A percentile compares a stretch with the other conserved stretches of the same genome.
These are phyloP conservation scores for Diaprepes abbreviatus DNA, from an alignment of 2,888 invertebrate species.

Conservation along the genomic window DNA sequence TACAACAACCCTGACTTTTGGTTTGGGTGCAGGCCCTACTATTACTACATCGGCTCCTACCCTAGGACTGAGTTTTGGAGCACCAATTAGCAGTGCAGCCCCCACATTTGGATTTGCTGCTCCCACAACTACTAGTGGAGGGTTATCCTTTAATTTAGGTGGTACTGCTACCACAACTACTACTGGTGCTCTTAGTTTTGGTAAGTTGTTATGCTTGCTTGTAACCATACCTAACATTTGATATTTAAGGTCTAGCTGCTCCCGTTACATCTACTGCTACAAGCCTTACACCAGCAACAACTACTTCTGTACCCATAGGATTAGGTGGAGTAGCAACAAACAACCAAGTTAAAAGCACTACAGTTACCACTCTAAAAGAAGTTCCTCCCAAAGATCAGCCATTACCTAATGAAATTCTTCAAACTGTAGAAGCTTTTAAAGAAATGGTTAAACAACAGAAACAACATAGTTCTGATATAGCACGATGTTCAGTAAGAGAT, in stretches of 20 bases:
- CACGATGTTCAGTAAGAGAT: slow-evolving; percentile 72
- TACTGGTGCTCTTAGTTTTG: slow-evolving; percentile 51
- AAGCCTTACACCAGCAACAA: slow-evolving; percentile 38
- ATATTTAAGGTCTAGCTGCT: slow-evolving; percentile 33
- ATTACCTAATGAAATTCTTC: slow-evolving; percentile 83
- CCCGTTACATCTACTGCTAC: slow-evolving; percentile 46
- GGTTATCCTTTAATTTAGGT: slow-evolving; percentile 44
- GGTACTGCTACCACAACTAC: slow-evolving; percentile 37
- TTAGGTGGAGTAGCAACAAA: slow-evolving; percentile 81
- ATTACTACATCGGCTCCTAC: slow-evolving; percentile 59
- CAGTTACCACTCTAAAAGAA: slow-evolving; percentile 65
- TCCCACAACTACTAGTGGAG: slow-evolving; percentile 29
- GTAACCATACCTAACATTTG: not conserved
- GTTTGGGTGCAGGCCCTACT: slow-evolving; percentile 55
- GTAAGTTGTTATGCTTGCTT: not conserved
- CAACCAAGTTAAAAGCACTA: slow-evolving; percentile 64
- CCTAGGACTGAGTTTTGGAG: slow-evolving; percentile 55
- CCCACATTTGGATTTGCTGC: slow-evolving; percentile 7
- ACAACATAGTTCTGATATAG: slow-evolving; percentile 63
- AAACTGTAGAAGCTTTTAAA: slow-evolving; percentile 85
- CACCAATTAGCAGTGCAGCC: slow-evolving; percentile 49
- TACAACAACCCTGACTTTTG: slow-evolving; percentile 49
- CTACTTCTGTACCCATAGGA: slow-evolving; percentile 67
- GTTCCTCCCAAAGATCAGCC: slow-evolving; percentile 75
- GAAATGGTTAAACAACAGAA: slow-evolving; percentile 90